These are phyloP conservation scores for Siniperca undulata DNA, from an alignment of 2,797 vertebrate genomes.

Conservation along the genomic window DNA sequence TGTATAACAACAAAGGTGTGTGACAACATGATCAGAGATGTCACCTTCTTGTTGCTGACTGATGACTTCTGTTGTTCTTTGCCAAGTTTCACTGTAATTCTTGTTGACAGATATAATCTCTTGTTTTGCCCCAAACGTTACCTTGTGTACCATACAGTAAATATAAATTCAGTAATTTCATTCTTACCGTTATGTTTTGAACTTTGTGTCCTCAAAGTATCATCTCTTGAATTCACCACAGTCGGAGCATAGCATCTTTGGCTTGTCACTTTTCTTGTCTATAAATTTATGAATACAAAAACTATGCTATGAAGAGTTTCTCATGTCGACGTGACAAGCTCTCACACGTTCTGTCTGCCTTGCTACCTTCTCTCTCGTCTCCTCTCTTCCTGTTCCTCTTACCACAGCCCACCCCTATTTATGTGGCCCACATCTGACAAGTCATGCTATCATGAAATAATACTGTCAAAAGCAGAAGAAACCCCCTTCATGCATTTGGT, in stretches of 20 bases:
- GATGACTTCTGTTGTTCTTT: background rate
- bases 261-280: conserved; percentile 14
- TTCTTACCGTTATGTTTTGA: conserved; percentile 65
- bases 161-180: background rate
- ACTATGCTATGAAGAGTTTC: conserved; percentile 45
- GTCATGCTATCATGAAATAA: conserved; percentile 42
- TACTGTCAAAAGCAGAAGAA: conserved; percentile 29
- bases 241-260: conserved; percentile 67
- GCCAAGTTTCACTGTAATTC: background rate
- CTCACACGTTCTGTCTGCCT: conserved; percentile 59
- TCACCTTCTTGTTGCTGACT: background rate
- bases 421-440: conserved; percentile 65
- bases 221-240: conserved; percentile 65
- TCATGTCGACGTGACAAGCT: conserved; percentile 60
- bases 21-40: background rate
- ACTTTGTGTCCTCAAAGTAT: conserved; percentile 63
- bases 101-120: background rate
- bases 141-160: background rate
- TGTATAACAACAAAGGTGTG: conserved; percentile 13
- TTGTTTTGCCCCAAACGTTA: background rate
- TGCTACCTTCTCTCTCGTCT: conserved; percentile 60
- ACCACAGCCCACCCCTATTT: conserved; percentile 80
- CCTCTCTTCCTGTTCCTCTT: conserved; percentile 89
- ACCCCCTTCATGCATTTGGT: background rate
- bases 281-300: conserved; percentile 36